Base-by-base conservation (phyloP, 2,797 vertebrate genomes). In the Enteromius paludinosus region DNA sequence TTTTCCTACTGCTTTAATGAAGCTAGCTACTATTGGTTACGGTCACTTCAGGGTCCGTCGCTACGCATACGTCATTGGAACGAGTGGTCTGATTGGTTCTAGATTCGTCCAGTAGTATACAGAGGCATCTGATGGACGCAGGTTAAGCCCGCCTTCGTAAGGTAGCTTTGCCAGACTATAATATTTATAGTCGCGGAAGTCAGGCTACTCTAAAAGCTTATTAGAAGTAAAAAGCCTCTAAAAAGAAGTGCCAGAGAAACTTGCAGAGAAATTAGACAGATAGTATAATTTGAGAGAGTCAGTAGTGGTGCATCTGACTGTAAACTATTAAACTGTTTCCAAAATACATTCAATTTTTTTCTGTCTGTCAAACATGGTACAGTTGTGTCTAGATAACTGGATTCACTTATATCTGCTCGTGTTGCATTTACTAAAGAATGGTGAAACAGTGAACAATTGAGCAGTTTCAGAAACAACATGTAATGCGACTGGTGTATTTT, bases 221-320 rank as follows among this genome's bases (percentile, higher is more conserved):
- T 78, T 78, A 62, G n/a, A 65, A 65, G 28, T 35, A 43, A 61
- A 59, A 62, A 17, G 25, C 59, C 59, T 62, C 59, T 62, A 62
- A 62, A 62, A 45, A n/a, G 66, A 25, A 61, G 54, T 66, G 38
- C 38, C 38, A 45, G 56, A 62, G 20, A 38, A 75, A 15, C 11
- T 64, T 11, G 43, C 59, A 41, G 56, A 76, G 25, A 65, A 65
- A 25, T 64, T 54, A 64, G 33, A 54, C 33, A 23, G 10, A 68
- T 17, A 11, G 66, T 25, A 43, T 54, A 0, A 3, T 33, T 75
- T 59, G 35, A 43, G n/a, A 52, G 7, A 61, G 72, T 74, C 12
- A 43, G 52, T 75, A 35, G 7, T 73, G 47, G 20, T 54, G 30
- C 12, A 7, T 54, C 43, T 25, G 28, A 52, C 11, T 52, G 25